Evolutionary conservation across 2,888 invertebrate species (phyloP).

Genomic region (Drosophila anomalata): DNA sequence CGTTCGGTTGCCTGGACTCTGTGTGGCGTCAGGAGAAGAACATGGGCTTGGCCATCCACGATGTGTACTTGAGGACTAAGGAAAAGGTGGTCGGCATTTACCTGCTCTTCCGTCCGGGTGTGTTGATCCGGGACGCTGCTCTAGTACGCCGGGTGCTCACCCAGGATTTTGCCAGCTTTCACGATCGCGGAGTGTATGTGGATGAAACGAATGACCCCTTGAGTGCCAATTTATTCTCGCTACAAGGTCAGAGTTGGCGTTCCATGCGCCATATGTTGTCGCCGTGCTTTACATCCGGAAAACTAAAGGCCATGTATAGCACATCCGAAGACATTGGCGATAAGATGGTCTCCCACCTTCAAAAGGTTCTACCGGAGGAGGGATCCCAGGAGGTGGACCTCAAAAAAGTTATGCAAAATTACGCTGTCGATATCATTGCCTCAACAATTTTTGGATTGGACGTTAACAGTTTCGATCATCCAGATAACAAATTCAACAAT

Average conservation of each 20-base stretch:
- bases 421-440: conserved; percentile 84
- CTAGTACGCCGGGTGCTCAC: conserved; percentile 86
- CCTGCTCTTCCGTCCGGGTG: conserved; percentile 86
- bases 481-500: conserved; percentile 78
- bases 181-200: conserved; percentile 87
- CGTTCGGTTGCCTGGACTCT: conserved; percentile 87
- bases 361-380: conserved; percentile 75
- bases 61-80: conserved; percentile 84
- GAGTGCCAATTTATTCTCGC: conserved; percentile 84
- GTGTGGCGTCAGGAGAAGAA: conserved; percentile 86
- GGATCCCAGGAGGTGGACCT: conserved; percentile 84
- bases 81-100: conserved; percentile 86
- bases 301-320: conserved; percentile 87
- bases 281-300: conserved; percentile 88
- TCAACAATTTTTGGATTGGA: conserved; percentile 84
- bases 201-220: conserved; percentile 87
- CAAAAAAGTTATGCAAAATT: conserved; percentile 75
- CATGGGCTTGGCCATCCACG: conserved; percentile 87
- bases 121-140: conserved; percentile 87
- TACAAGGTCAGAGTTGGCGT: conserved; percentile 86
- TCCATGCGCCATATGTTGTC: conserved; percentile 86
- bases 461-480: conserved; percentile 80
- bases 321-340: conserved; percentile 86
- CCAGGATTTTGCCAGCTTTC: conserved; percentile 87
- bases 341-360: conserved; percentile 84